Evolutionary conservation across 2,113 vertebrate genomes (phyloP).

Genomic region (Psilopsiagon aymara): DNA sequence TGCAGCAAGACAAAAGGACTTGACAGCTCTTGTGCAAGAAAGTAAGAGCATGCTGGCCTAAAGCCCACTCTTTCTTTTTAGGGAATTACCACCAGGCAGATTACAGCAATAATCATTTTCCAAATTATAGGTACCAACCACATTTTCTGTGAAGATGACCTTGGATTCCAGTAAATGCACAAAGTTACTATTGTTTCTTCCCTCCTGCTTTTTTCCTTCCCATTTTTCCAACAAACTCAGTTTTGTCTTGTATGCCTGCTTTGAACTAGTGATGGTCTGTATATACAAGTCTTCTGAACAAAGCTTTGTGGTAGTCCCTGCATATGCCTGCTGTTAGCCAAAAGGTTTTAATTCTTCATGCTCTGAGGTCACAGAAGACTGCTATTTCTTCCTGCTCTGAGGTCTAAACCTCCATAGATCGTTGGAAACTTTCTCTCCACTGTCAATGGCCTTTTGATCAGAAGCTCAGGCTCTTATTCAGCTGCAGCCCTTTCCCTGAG

Average conservation of each 20-base stretch:
- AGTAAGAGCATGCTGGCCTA: not conserved
- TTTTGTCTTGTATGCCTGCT: not conserved
- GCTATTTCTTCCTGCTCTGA: not conserved
- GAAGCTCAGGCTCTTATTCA: not conserved
- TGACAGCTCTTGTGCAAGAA: not conserved
- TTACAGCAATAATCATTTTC: not conserved
- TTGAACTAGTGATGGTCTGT: not conserved
- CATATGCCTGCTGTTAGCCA: not conserved
- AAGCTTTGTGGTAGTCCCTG: not conserved
- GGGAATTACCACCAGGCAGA: not conserved
- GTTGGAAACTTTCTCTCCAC: not conserved
- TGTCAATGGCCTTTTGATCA: not conserved
- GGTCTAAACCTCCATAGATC: not conserved
- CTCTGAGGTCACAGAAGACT: not conserved
- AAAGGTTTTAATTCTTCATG: not conserved
- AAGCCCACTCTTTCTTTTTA: not conserved
- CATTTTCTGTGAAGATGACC: not conserved
- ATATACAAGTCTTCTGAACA: fast-evolving
- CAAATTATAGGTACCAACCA: not conserved
- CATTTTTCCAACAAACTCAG: not conserved
- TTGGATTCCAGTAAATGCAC: constrained; percentile 28
- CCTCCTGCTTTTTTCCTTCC: not conserved
- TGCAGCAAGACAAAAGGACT: not conserved
- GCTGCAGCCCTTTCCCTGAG: not conserved
- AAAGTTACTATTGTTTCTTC: not conserved